phyloP scores from a whole-genome alignment of 1,140 invertebrate species.

The Scaptomyza montana region DNA sequence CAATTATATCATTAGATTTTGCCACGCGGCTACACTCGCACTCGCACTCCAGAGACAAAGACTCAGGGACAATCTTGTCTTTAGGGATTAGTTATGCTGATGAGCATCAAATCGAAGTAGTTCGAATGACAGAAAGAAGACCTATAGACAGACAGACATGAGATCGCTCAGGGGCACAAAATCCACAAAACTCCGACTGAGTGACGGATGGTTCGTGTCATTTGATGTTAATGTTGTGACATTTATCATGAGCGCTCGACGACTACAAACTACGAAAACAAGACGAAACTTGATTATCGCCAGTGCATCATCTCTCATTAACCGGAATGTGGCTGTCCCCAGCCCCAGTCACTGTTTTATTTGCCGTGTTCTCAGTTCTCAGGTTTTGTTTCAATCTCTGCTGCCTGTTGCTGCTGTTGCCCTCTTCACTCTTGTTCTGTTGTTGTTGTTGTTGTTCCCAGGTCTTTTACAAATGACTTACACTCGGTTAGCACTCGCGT shows the following conservation, averaged over 20 bases:
- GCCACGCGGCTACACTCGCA: constrained; percentile 39
- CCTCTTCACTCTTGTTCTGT: too few relatives aligned
- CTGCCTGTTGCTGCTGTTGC: constrained; percentile 7
- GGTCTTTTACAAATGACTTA: constrained; percentile 76
- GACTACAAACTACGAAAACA: constrained; percentile 63
- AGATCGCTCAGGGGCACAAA: constrained; percentile 73
- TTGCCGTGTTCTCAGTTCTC: neutral
- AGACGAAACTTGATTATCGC: constrained; percentile 80
- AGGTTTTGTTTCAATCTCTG: neutral
- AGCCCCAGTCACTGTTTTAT: neutral
- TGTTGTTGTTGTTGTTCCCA: constrained; percentile 9
- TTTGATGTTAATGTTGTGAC: constrained; percentile 84
- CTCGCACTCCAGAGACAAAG: constrained; percentile 26
- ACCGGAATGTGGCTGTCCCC: constrained; percentile 53
- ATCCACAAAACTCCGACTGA: constrained; percentile 71
- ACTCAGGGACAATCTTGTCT: constrained; percentile 47
- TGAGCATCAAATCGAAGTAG: constrained; percentile 70
- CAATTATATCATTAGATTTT: constrained; percentile 63
- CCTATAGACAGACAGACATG: constrained; percentile 16
- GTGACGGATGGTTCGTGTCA: constrained; percentile 84
- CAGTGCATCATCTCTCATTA: constrained; percentile 75
- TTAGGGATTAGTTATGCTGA: constrained; percentile 58
- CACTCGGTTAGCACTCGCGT: constrained; percentile 57
- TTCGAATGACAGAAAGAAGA: constrained; percentile 41
- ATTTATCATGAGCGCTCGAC: constrained; percentile 82